A percentile compares a stretch with the other conserved stretches of the same genome.
These are phyloP conservation scores for Sylvilagus floridanus DNA, from an alignment of 2,797 vertebrate genomes.

Conservation along the genomic window DNA sequence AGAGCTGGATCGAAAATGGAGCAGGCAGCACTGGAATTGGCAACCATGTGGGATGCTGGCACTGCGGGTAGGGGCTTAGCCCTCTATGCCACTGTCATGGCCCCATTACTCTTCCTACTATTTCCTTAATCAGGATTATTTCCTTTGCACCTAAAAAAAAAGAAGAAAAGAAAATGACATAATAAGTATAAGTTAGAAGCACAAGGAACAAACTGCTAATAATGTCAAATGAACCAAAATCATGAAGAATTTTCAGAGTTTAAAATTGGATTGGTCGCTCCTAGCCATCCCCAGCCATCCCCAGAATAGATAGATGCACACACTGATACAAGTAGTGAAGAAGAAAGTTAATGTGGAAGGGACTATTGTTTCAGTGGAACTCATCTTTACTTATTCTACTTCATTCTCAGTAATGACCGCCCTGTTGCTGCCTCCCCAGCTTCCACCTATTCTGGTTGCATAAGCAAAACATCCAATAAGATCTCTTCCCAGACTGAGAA, in stretches of 20 bases:
- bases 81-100: no score
- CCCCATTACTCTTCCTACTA: not conserved
- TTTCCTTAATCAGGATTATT: not conserved
- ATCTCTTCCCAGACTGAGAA: not conserved
- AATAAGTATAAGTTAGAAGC: not conserved
- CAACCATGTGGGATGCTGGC: no score
- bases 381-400: not conserved
- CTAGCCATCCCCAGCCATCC: no score
- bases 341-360: not conserved
- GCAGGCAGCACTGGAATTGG: no score
- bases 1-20: no score
- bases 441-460: not conserved
- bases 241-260: not conserved
- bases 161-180: not conserved
- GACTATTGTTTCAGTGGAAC: not conserved
- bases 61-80: no score
- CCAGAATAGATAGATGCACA: not conserved
- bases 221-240: not conserved
- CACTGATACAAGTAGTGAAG: not conserved
- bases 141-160: not conserved
- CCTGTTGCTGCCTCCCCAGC: not conserved
- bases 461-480: not conserved
- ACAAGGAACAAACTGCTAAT: not conserved
- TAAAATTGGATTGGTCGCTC: not conserved
- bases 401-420: not conserved